These are phyloP conservation scores for Steinernema carpocapsae DNA, from an alignment of 2,888 invertebrate species.

Conservation along the genomic window DNA sequence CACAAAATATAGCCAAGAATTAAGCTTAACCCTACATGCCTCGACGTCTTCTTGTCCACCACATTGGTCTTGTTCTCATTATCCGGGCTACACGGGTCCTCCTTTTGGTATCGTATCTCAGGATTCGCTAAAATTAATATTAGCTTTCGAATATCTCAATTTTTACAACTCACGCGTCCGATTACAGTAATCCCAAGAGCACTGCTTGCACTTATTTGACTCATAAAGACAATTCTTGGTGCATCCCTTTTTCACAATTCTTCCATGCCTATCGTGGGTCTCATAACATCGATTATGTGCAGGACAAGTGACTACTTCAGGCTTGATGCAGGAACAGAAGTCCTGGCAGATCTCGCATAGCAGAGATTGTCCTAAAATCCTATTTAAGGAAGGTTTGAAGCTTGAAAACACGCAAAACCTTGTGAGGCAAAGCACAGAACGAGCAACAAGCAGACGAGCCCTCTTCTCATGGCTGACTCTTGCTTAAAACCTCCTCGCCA, in stretches of 20 bases:
- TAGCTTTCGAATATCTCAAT: no score
- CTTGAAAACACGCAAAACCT: no score
- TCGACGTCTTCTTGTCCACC: neutral
- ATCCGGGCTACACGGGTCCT: no score
- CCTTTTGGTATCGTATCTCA: neutral
- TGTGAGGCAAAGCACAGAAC: no score
- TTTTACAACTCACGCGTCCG: neutral
- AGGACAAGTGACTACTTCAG: neutral
- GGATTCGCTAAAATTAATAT: neutral
- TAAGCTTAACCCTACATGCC: no score
- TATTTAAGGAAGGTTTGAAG: no score
- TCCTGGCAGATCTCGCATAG: neutral
- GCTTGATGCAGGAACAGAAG: neutral
- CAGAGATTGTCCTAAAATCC: neutral
- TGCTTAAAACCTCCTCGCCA: no score
- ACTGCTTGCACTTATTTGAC: neutral
- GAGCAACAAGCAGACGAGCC: no score
- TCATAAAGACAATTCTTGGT: neutral
- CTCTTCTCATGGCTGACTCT: no score
- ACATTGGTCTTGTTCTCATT: neutral
- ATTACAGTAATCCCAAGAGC: slow-evolving; percentile 1
- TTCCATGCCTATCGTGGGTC: neutral
- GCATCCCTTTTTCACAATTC: neutral
- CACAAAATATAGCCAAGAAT: neutral
- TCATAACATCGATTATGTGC: neutral